Conservation (phyloP, 2,888 invertebrate genomes). For the Tipula unca region DNA sequence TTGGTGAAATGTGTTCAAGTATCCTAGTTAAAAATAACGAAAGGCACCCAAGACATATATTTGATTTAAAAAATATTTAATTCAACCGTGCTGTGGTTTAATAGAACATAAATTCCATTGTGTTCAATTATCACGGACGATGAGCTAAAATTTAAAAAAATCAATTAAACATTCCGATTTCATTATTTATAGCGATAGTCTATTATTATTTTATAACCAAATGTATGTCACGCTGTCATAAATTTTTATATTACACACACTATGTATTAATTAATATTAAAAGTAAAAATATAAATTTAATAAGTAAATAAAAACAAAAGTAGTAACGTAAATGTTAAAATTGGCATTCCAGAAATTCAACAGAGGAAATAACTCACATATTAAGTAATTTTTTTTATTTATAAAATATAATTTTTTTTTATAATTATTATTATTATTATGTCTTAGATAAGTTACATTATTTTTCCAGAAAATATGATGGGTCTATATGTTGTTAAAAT, state of each 20-base stretch:
- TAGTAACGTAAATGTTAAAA: not conserved
- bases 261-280: not conserved
- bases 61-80: too few relatives aligned
- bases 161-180: too few relatives aligned
- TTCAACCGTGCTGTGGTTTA: too few relatives aligned
- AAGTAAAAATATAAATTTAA: not conserved
- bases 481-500: conserved; percentile 3
- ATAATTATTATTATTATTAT: not conserved
- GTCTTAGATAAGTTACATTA: not conserved
- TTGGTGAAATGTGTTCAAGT: too few relatives aligned
- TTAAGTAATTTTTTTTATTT: not conserved
- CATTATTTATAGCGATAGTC: too few relatives aligned
- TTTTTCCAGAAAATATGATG: not conserved
- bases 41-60: too few relatives aligned
- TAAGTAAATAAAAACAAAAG: not conserved
- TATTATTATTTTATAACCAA: too few relatives aligned
- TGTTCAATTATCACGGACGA: too few relatives aligned
- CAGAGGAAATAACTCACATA: not conserved
- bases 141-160: too few relatives aligned
- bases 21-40: too few relatives aligned
- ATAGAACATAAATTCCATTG: too few relatives aligned
- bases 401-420: not conserved
- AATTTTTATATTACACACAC: not conserved
- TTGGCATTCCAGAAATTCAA: conserved; percentile 8
- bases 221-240: not conserved